A percentile compares a stretch with the other conserved stretches of the same genome.
Conservation (phyloP, 2,888 invertebrate genomes). For the Noctua fimbriata region DNA sequence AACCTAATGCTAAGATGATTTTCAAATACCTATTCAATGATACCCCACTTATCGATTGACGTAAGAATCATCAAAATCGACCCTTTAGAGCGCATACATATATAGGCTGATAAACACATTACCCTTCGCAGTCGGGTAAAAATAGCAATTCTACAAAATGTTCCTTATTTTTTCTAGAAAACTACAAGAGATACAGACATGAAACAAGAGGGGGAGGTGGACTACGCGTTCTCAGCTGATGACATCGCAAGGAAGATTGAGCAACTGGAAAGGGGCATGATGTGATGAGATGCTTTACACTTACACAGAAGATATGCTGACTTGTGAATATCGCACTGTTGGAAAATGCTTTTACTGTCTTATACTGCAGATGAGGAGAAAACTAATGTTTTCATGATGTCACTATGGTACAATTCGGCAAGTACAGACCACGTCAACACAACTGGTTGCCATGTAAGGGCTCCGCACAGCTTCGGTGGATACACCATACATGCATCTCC, state of each 20-base stretch:
- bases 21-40: too few relatives aligned
- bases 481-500: too few relatives aligned
- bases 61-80: too few relatives aligned
- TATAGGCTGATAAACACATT: too few relatives aligned
- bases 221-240: constrained; percentile 83
- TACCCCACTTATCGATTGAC: too few relatives aligned
- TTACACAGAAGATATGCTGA: neutral
- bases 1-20: too few relatives aligned
- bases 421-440: neutral
- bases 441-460: neutral
- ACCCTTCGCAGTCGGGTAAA: too few relatives aligned
- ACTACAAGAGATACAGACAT: constrained; percentile 65
- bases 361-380: neutral
- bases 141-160: too few relatives aligned
- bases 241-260: constrained; percentile 85
- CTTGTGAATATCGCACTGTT: neutral
- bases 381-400: neutral
- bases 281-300: neutral
- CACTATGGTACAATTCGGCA: neutral
- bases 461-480: too few relatives aligned
- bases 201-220: constrained; percentile 73
- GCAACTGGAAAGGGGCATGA: constrained; percentile 74
- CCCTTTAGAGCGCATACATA: too few relatives aligned
- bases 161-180: constrained; percentile 75
- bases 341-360: neutral